Evolutionary conservation across 2,888 invertebrate species (phyloP).

Genomic region (Ormyrus labotus): DNA sequence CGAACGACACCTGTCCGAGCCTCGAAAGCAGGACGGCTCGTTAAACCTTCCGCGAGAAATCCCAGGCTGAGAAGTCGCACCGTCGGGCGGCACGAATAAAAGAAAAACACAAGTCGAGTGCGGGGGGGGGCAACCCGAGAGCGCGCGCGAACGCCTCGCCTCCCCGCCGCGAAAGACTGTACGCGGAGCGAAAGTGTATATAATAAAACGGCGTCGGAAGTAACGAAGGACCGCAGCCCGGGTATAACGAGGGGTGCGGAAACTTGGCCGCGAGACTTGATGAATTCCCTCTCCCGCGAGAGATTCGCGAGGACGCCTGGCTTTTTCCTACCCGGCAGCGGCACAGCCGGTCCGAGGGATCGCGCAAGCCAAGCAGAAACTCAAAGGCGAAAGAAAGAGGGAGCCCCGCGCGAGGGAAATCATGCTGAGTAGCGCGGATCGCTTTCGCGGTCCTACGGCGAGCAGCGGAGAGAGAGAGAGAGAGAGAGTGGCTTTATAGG

Average conservation of each 20-base stretch:
- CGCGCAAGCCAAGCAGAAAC: conserved; percentile 31
- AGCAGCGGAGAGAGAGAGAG: too few species aligned
- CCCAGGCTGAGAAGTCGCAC: too few species aligned
- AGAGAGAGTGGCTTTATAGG: too few species aligned
- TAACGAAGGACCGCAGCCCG: conserved; percentile 30
- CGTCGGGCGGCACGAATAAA: too few species aligned
- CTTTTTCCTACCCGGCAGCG: neutral
- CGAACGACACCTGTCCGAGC: too few species aligned
- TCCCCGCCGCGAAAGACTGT: too few species aligned
- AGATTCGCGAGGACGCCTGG: conserved; percentile 15
- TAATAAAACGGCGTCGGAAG: neutral
- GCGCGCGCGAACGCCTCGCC: too few species aligned
- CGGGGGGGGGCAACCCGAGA: too few species aligned
- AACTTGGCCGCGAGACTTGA: conserved; percentile 21
- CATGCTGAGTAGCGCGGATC: neutral
- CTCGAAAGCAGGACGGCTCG: too few species aligned
- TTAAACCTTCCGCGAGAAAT: too few species aligned
- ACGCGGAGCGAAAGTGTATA: neutral
- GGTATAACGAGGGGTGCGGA: neutral
- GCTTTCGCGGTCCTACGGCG: too few species aligned
- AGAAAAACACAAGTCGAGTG: too few species aligned
- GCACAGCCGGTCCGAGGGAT: neutral
- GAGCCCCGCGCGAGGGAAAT: neutral
- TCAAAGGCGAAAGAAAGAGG: conserved; percentile 16
- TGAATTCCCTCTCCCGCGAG: conserved; percentile 33